A percentile compares a stretch with the other conserved stretches of the same genome.
phyloP scores from a whole-genome alignment of 1,140 invertebrate species.

The Daktulosphaira vitifoliae region DNA sequence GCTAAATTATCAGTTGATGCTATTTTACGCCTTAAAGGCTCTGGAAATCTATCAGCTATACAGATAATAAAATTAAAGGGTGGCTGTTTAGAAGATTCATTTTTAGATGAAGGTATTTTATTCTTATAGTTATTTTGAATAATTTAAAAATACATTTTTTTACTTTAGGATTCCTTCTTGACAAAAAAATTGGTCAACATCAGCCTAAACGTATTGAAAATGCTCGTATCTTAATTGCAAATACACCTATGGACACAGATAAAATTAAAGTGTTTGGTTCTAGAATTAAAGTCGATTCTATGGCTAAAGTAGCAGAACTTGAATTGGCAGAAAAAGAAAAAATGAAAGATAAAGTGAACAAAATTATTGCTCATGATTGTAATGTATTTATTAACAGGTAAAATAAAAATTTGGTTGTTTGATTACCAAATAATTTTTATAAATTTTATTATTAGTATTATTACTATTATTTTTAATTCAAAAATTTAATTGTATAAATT shows the following conservation, averaged over 20 bases:
- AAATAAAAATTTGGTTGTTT: no score
- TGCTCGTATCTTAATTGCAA: constrained; percentile 91
- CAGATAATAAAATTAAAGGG: constrained; percentile 97
- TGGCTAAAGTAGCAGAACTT: constrained; percentile 96
- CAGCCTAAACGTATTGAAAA: constrained; percentile 85
- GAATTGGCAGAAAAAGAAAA: constrained; percentile 98
- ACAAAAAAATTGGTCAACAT: constrained; percentile 88
- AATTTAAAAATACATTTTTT: constrained; percentile 4
- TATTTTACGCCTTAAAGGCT: constrained; percentile 88
- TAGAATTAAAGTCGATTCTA: constrained; percentile 91
- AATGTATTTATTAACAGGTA: constrained; percentile 98
- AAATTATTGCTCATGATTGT: constrained; percentile 89
- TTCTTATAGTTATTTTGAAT: background rate
- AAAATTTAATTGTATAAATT: no score
- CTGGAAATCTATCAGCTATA: constrained; percentile 89
- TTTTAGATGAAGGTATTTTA: constrained; percentile 78
- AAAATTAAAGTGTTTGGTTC: constrained; percentile 99
- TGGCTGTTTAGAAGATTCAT: constrained; percentile 85
- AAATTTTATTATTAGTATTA: no score
- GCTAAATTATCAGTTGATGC: constrained; percentile 91
- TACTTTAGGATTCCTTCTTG: constrained; percentile 74
- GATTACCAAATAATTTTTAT: no score
- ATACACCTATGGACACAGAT: constrained; percentile 99
- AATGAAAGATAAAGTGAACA: constrained; percentile 99
- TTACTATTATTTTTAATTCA: no score